Conservation (phyloP, 2,113 vertebrate genomes). For the Pteronura brasiliensis region DNA sequence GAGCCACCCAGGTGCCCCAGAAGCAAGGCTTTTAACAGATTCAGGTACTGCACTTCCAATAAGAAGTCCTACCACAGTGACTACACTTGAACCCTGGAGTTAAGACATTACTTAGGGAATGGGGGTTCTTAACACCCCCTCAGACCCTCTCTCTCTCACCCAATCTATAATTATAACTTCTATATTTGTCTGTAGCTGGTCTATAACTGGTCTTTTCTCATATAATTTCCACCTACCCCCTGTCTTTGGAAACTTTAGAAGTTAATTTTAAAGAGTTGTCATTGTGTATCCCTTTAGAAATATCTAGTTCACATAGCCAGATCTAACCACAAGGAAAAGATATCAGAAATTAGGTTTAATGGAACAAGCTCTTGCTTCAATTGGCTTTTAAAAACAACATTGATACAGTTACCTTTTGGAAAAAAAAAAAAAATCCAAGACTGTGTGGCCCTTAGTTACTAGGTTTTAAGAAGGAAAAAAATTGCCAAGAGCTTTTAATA, state of each 20-base stretch:
- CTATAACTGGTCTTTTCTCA: neutral
- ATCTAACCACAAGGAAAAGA: neutral
- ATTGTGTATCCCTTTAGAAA: neutral
- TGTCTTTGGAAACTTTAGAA: neutral
- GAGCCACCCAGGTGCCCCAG: neutral
- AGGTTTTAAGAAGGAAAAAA: neutral
- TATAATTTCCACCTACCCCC: neutral
- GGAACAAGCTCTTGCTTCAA: neutral
- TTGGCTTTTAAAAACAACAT: neutral
- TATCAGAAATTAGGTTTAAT: neutral
- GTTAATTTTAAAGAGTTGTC: neutral
- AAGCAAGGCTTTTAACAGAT: neutral
- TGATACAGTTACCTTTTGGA: neutral
- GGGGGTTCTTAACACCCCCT: neutral
- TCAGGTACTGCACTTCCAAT: neutral
- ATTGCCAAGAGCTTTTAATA: neutral
- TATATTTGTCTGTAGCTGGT: neutral
- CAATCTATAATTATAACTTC: neutral
- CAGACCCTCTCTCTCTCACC: neutral
- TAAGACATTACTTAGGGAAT: neutral
- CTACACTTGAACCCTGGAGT: neutral
- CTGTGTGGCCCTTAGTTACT: neutral
- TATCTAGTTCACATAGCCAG: neutral
- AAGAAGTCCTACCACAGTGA: neutral
- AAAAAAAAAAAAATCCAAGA: neutral